Percentiles rank a stretch among this genome's conserved stretches.
These are phyloP conservation scores for Virgularia gustaviana DNA, from an alignment of 92 coral and sea anemone genomes.

Conservation along the genomic window DNA sequence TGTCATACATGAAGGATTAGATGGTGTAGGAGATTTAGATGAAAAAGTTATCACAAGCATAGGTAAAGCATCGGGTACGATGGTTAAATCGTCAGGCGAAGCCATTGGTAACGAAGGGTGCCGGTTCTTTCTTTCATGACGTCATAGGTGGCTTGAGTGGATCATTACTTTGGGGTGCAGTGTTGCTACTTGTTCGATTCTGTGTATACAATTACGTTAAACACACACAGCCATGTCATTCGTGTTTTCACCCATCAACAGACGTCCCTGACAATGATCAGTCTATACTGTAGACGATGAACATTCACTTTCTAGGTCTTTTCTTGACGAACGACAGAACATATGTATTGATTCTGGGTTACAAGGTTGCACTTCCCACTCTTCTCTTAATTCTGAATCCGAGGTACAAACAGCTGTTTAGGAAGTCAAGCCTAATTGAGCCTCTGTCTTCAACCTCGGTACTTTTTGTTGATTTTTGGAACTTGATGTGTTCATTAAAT, in stretches of 20 bases:
- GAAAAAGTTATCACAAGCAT: neutral
- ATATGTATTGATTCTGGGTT: constrained; percentile 17
- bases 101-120: neutral
- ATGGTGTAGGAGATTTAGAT: neutral
- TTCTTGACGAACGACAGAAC: neutral
- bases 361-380: constrained; percentile 11
- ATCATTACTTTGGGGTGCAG: constrained; percentile 18
- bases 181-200: neutral
- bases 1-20: neutral
- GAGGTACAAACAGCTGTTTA: neutral
- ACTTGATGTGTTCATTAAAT: neutral
- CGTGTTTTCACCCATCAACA: no score
- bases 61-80: neutral
- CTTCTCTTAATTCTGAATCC: neutral
- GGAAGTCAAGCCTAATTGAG: no score
- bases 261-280: neutral
- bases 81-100: neutral
- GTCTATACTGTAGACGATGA: neutral
- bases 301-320: neutral
- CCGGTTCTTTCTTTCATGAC: constrained; percentile 18
- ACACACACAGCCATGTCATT: neutral
- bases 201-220: neutral
- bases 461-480: neutral
- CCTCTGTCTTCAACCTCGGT: constrained; percentile 15
- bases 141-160: constrained; percentile 18